A percentile compares a stretch with the other conserved stretches of the same genome.
These are phyloP conservation scores for Apotomis betuletana DNA, from an alignment of 2,888 invertebrate genomes.

Conservation along the genomic window DNA sequence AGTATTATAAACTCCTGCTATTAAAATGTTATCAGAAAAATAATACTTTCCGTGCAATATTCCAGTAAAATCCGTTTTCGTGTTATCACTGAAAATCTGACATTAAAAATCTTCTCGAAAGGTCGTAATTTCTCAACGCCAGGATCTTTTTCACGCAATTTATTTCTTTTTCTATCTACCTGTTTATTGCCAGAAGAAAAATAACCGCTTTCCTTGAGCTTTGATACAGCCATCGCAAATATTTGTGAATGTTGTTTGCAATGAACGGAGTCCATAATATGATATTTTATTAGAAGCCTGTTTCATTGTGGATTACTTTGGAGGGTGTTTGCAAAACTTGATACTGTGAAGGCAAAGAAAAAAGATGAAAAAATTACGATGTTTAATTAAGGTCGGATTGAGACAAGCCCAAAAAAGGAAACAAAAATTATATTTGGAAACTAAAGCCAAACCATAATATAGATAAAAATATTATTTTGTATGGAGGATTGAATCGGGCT, in stretches of 20 bases:
- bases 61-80: conserved; percentile 16
- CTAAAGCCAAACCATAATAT: no score
- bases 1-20: no score
- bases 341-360: not conserved
- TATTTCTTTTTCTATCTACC: conserved; percentile 25
- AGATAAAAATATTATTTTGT: no score
- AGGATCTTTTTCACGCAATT: conserved; percentile 18
- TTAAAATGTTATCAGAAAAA: not conserved
- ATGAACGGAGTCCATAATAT: not conserved
- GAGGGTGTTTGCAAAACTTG: not conserved
- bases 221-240: conserved; percentile 30
- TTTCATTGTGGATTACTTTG: conserved; percentile 6
- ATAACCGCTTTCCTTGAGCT: conserved; percentile 25
- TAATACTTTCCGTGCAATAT: not conserved
- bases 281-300: conserved; percentile 12
- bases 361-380: not conserved
- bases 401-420: no score
- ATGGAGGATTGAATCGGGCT: no score
- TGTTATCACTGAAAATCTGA: conserved; percentile 14
- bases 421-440: no score
- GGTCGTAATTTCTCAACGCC: conserved; percentile 19
- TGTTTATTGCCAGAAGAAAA: conserved; percentile 34
- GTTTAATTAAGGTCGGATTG: no score
- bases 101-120: conserved; percentile 29
- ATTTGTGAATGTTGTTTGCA: conserved; percentile 27